Base-by-base conservation (phyloP, 2,797 vertebrate genomes). In the Sebastes baramenuke region DNA sequence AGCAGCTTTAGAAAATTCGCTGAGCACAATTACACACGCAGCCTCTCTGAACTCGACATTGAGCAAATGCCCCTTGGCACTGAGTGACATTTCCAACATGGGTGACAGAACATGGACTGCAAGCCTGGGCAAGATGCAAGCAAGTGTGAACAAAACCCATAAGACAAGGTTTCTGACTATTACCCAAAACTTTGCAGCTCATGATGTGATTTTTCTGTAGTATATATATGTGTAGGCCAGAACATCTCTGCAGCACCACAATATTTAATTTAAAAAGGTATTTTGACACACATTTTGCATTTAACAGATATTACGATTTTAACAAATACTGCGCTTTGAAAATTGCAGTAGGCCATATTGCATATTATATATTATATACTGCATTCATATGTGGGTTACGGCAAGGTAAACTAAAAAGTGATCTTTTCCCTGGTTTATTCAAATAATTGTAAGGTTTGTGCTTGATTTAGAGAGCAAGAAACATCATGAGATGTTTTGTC, bases 131-230 rank as follows among this genome's bases (percentile, higher is more conserved):
- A 72, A 34, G 72, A 29, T 34, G 52, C 18, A 55, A 78, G 30
- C 38, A 56, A 68, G 20, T 29, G 2, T 76, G 54, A 72, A 80
- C 66, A 75, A 79, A 52, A 75, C 46, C 24, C 18, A 27, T 27
- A 49, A 72, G 24, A 62, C 9, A 8, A 6, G 36, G 16, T 0
- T 58, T 66, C 27, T 68, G 22, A 36, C 2, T 36, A n/a, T 2
- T 62, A 54, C 20, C 25, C 12, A 70, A n/a, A 56, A 32, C 2
- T 0, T 24, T 58, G 29, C 6, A 2, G 0, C 25, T 61, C 22
- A 9, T 25, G 46, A 42, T 42, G 38, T 42, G 38, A 42, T 42
- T 42, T 42, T 42, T 42, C 38, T 42, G 38, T 42, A 42, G 38
- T 14, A 38, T 42, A 42, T 32, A 14, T 42, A 42, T 42, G 38